Base-by-base conservation (phyloP, 2,888 invertebrate genomes). In the Phorcus lineatus region DNA sequence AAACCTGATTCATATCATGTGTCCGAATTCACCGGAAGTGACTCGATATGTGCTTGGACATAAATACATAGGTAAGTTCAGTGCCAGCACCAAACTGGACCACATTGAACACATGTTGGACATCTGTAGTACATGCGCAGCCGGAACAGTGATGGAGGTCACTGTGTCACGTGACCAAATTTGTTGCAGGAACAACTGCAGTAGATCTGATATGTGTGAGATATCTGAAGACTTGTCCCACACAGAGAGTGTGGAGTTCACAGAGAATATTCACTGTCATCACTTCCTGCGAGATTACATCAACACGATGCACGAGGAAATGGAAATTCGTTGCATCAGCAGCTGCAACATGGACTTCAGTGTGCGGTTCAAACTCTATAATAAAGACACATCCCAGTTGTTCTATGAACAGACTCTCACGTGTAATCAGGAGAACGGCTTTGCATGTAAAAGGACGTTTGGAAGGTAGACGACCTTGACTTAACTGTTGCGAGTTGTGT, bases 91-190 rank as follows among this genome's bases (percentile, higher is more conserved):
- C 7, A 67, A 36, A 7, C 66, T 77, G 57, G 82, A 83, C 74
- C 17, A 74, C 31, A 52, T 74, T 19, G 82, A 81, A 75, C 84
- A 84, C 74, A 83, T 81, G 36, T 70, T 85, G 74, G 62, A 79
- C 47, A 81, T 85, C 7, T 85, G 85, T 78, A 81, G 84, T 47
- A 81, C 83, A 19, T 85, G 85, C 78, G 83, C 85, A 1, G 82
- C 78, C 55, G 81, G 81, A n/a, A 83, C 80, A 28, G 75, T 79
- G 6, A 57, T 85, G 47, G 75, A 78, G 31, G 84, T 81, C 2
- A 57, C 80, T 80, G 80, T 85, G 22, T 70, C 55, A 54, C 52
- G 74, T 3, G 84, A 85, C 62, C 78, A 80, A 53, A 83, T 82
- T 76, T 80, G 82, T 22, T 85, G 85, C 74, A 82, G 81, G 74